Evolutionary conservation across 2,888 invertebrate species (phyloP).

Genomic region (Tetropium fuscum): DNA sequence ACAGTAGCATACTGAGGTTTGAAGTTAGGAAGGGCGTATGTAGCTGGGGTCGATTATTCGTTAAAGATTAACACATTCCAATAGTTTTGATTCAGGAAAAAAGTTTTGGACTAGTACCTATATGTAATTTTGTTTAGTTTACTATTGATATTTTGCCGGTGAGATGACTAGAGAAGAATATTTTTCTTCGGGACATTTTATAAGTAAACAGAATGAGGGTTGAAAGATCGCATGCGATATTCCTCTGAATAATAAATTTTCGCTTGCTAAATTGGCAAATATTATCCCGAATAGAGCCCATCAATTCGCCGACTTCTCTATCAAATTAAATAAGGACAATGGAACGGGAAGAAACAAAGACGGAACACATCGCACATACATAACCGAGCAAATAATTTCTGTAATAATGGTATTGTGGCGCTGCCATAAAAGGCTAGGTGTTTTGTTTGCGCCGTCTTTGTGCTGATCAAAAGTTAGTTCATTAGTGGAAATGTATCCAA

Average conservation of each 20-base stretch:
- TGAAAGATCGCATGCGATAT: slow-evolving; percentile 6
- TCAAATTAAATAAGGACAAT: slow-evolving; percentile 37
- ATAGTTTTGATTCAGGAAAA: no score
- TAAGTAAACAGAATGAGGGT: neutral
- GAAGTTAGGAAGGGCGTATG: no score
- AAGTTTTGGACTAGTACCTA: no score
- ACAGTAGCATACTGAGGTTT: no score
- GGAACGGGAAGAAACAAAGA: slow-evolving; percentile 42
- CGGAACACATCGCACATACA: slow-evolving; percentile 33
- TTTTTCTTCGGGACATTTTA: no score
- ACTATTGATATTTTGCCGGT: no score
- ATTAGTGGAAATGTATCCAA: slow-evolving; percentile 65
- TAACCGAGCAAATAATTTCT: slow-evolving; percentile 43
- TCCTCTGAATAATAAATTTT: slow-evolving; percentile 16
- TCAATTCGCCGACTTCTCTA: slow-evolving; percentile 20
- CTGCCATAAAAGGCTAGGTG: slow-evolving; percentile 52
- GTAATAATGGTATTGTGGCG: slow-evolving; percentile 46
- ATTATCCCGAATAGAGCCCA: slow-evolving; percentile 23
- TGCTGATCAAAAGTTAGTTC: slow-evolving; percentile 64
- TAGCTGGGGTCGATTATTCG: no score
- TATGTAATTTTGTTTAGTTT: no score
- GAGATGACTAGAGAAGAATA: no score
- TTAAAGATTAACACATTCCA: no score
- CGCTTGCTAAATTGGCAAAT: neutral
- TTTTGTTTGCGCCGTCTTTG: slow-evolving; percentile 56